Percentiles rank a stretch among this genome's conserved stretches.
Conservation (phyloP, 2,888 invertebrate genomes). For the Oxycera nigricornis region DNA sequence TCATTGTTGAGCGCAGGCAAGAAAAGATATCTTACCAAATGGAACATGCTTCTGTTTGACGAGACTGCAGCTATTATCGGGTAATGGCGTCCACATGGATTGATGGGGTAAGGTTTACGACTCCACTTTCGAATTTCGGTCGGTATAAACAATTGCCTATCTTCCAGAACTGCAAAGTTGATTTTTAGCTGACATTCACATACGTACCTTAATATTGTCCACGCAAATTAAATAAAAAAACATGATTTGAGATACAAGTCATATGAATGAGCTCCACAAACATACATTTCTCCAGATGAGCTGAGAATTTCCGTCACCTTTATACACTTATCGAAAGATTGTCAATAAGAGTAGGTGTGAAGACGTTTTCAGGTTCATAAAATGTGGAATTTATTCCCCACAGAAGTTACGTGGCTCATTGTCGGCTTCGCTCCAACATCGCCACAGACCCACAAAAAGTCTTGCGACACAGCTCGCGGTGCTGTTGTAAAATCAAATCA, state of each 20-base stretch:
- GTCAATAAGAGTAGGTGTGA: background rate
- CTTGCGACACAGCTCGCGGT: conserved; percentile 1
- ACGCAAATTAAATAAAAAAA: too few species aligned
- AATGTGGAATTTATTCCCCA: conserved; percentile 27
- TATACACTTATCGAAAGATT: too few species aligned
- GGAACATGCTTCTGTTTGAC: conserved; percentile 8
- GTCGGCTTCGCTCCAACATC: background rate
- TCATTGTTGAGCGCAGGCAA: conserved; percentile 1
- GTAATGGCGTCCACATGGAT: background rate
- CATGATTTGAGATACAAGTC: too few species aligned
- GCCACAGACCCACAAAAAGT: background rate
- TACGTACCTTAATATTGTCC: too few species aligned
- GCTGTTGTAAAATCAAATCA: background rate
- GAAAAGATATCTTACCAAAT: background rate
- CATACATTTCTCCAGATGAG: too few species aligned
- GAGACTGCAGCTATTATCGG: conserved; percentile 5
- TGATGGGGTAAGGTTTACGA: too few species aligned
- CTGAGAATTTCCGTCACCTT: too few species aligned
- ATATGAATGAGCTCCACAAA: too few species aligned
- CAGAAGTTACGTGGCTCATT: conserved; percentile 30
- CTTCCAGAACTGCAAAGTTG: too few species aligned
- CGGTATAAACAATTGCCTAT: too few species aligned
- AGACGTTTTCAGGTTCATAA: conserved; percentile 26
- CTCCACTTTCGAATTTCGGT: too few species aligned
- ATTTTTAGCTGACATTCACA: too few species aligned